Conservation (phyloP, 2,888 invertebrate species). For the Coleophora deauratella region DNA sequence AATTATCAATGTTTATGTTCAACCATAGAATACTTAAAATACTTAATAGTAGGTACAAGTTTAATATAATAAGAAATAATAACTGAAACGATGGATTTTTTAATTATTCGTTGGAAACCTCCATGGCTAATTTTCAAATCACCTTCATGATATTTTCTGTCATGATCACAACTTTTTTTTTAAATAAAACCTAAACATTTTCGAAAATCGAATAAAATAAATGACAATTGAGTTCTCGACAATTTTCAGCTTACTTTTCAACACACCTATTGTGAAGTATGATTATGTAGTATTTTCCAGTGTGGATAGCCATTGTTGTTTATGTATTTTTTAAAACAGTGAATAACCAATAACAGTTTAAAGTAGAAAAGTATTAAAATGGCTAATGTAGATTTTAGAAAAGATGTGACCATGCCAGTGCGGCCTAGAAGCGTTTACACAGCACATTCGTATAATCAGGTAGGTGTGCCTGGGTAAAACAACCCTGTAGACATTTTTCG, state of each 20-base stretch:
- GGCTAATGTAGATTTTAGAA: conserved; percentile 67
- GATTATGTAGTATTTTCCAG: conserved; percentile 63
- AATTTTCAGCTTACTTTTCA: conserved; percentile 24
- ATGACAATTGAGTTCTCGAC: conserved; percentile 46
- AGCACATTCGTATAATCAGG: conserved; percentile 77
- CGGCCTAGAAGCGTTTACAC: conserved; percentile 81
- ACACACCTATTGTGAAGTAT: conserved; percentile 32
- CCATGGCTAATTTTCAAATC: too few relatives aligned
- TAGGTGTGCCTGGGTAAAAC: too few relatives aligned
- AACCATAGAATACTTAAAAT: too few relatives aligned
- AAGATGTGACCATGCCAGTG: conserved; percentile 64
- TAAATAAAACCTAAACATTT: conserved; percentile 10
- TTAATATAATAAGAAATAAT: too few relatives aligned
- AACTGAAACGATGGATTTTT: too few relatives aligned
- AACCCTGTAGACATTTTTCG: too few relatives aligned
- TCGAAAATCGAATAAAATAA: conserved; percentile 43
- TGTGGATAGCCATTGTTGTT: conserved; percentile 51
- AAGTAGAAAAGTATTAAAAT: conserved; percentile 59
- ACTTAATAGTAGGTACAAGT: too few relatives aligned
- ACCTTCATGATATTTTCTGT: too few relatives aligned
- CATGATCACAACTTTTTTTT: too few relatives aligned
- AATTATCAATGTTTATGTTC: too few relatives aligned
- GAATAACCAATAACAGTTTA: conserved; percentile 47
- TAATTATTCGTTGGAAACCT: too few relatives aligned
- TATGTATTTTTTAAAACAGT: conserved; percentile 62